These are phyloP conservation scores for Carcina quercana DNA, from an alignment of 2,888 invertebrate genomes.

Conservation along the genomic window DNA sequence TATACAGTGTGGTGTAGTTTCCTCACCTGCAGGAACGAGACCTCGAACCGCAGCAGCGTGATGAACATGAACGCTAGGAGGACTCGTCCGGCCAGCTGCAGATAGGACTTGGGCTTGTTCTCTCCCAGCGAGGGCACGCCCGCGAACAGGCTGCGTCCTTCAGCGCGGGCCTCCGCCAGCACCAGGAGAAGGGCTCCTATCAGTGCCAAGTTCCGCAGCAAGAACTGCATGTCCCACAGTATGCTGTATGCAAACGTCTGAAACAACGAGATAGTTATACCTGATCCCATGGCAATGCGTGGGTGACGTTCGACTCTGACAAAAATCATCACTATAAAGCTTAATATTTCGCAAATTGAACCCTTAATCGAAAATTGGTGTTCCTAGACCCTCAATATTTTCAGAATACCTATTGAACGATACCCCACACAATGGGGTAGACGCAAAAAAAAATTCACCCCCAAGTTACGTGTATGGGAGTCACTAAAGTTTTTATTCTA, in stretches of 20 bases:
- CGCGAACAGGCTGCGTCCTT: conserved; percentile 96
- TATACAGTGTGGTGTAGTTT: too few species aligned
- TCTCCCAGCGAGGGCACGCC: conserved; percentile 95
- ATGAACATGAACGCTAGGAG: conserved; percentile 99
- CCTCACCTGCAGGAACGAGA: conserved; percentile 88
- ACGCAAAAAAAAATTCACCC: too few species aligned
- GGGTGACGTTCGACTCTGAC: too few species aligned
- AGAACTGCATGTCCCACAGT: conserved; percentile 98
- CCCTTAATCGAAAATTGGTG: too few species aligned
- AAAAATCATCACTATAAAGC: too few species aligned
- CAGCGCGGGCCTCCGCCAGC: conserved; percentile 95
- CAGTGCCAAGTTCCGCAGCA: conserved; percentile 96
- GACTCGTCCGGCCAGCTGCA: conserved; percentile 96
- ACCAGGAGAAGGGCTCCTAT: conserved; percentile 97
- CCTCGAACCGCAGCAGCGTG: conserved; percentile 94
- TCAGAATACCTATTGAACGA: too few species aligned
- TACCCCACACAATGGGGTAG: too few species aligned
- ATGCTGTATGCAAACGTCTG: conserved; percentile 97
- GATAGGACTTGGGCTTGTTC: conserved; percentile 96
- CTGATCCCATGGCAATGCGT: too few species aligned
- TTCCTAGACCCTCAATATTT: too few species aligned
- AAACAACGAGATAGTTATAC: not conserved
- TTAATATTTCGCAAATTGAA: too few species aligned
- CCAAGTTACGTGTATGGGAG: too few species aligned
- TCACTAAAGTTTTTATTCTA: too few species aligned